These are phyloP conservation scores for Phaedon cochleariae DNA, from an alignment of 2,888 invertebrate genomes.

Conservation along the genomic window DNA sequence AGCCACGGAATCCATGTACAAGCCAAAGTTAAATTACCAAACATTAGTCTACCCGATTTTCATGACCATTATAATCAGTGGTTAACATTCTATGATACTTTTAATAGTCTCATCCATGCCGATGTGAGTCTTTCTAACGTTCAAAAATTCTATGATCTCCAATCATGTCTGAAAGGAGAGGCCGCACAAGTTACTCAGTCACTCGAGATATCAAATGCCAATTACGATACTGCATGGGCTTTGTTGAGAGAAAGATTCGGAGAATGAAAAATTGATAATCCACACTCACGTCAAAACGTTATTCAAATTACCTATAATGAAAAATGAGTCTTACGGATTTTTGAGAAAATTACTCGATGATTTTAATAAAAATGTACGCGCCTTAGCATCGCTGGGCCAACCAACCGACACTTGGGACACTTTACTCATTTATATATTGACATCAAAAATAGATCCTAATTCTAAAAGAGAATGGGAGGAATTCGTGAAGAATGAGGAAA, in stretches of 20 bases:
- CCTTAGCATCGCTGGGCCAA: constrained; percentile 36
- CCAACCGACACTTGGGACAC: no score
- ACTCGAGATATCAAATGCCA: constrained; percentile 29
- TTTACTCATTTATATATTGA: no score
- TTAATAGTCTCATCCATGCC: constrained; percentile 27
- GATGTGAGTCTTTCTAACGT: constrained; percentile 22
- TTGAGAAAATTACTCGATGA: constrained; percentile 34
- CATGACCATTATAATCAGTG: constrained; percentile 3
- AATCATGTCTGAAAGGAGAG: constrained; percentile 12
- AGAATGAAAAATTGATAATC: constrained; percentile 33
- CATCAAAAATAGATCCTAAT: no score
- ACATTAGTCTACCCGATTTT: constrained; percentile 5
- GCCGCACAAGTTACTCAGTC: constrained; percentile 32
- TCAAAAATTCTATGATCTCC: constrained; percentile 38
- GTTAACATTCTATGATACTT: constrained; percentile 28
- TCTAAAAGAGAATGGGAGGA: no score
- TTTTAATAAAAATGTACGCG: constrained; percentile 32
- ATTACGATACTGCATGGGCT: constrained; percentile 36
- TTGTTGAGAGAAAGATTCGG: constrained; percentile 34
- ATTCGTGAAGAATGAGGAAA: no score
- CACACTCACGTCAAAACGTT: constrained; percentile 36
- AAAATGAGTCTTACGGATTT: constrained; percentile 28
- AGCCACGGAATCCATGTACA: not conserved
- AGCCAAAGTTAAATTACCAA: constrained; percentile 2
- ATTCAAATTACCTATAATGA: constrained; percentile 29